Base-by-base conservation (phyloP, 2,113 vertebrate genomes). In the Oncorhynchus mykiss region DNA sequence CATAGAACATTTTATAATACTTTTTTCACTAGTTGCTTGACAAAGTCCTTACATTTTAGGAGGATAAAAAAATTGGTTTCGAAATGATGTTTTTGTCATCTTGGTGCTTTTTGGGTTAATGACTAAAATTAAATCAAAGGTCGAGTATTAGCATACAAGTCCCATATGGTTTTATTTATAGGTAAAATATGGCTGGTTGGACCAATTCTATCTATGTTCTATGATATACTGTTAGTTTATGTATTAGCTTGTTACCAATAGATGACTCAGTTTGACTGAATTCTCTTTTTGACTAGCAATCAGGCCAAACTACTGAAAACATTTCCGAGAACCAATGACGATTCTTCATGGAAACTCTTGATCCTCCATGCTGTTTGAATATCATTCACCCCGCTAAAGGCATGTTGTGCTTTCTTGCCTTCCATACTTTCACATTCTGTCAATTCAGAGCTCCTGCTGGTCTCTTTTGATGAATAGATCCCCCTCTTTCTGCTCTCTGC, bases 381-480 rank as follows among this genome's bases (percentile, higher is more conserved):
- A 27, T 76, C 54, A 74, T 70, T n/a, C 20, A 9, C 59, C 31
- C 6, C 13, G 34, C 76, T 75, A 54, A 71, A 75, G 67, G 62
- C 39, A 45, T 45, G 39, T 54, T 54, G 51, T 54, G 16, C 51
- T 54, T 7, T 70, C 25, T 25, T 12, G 49, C 70, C 68, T 71
- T 74, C 60, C 68, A 48, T 22, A 20, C 34, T 74, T 79, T 75
- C 49, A 64, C 59, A 62, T 78, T 71, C 48, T 51, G 24, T 78
- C 72, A 67, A 77, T 73, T 76, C 60, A n/a, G 54, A 83, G 67
- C 49, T 72, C 71, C 65, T 65, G 59, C 20, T 70, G 80, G 45
- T 85, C 71, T 75, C 16, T 66, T 75, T 51, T 76, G 60, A 80
- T 54, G 51, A 54, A 54, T 76, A 69, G 77, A 80, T 72, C 54